Percentiles rank a stretch among this genome's conserved stretches.
Conservation (phyloP, 2,113 vertebrate genomes). For the Euleptes europaea region DNA sequence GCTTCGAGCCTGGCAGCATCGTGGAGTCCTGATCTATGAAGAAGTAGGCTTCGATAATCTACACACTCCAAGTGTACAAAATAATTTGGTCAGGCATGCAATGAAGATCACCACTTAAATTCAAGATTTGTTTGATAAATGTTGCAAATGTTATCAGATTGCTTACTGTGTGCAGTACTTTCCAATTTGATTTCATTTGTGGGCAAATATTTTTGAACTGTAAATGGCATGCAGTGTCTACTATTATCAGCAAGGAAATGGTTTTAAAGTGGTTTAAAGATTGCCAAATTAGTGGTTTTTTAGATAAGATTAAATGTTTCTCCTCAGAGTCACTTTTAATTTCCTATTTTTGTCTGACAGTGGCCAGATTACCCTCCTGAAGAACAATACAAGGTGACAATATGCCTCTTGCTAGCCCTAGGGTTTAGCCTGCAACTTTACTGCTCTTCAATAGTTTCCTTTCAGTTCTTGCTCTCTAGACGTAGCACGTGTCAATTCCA, state of each 20-base stretch:
- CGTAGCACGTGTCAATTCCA: constrained; percentile 61
- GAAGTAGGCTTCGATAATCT: no score
- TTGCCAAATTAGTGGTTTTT: constrained; percentile 27
- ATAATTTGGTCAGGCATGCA: neutral
- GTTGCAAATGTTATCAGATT: neutral
- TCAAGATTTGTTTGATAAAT: neutral
- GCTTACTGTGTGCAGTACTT: neutral
- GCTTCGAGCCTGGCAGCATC: neutral
- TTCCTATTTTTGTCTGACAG: constrained; percentile 82
- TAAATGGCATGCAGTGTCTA: neutral
- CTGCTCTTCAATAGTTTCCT: constrained; percentile 54
- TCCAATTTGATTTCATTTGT: neutral
- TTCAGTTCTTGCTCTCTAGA: constrained; percentile 37
- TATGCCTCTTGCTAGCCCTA: constrained; percentile 70
- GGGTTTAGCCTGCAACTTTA: constrained; percentile 71
- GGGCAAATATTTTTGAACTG: neutral
- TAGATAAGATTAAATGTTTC: constrained; percentile 28
- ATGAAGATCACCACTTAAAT: neutral
- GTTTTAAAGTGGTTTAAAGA: neutral
- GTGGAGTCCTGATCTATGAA: neutral
- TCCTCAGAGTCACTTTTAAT: constrained; percentile 65
- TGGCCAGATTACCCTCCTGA: constrained; percentile 83
- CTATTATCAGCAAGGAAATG: neutral
- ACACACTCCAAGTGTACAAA: neutral
- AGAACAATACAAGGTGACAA: constrained; percentile 86